Evolutionary conservation across 2,797 vertebrate genomes (phyloP), one percentile per base, ranked within the genome.

Genomic region (Rhinogobio ventralis): DNA sequence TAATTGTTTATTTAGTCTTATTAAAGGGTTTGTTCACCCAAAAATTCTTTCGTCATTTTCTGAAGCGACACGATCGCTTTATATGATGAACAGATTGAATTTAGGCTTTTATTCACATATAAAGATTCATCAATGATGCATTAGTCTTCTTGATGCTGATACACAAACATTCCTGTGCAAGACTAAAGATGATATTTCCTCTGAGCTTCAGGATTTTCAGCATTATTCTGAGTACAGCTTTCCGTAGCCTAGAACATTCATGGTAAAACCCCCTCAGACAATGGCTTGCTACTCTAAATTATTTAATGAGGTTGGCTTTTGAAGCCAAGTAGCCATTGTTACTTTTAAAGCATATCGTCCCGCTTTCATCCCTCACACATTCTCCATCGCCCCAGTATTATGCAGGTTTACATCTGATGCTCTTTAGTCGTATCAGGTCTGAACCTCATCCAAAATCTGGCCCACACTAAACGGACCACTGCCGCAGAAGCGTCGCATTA

Each of bases 241-340:
- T 64, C 14, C 10, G 5, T 53, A 36, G 10, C 74, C 73, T 68
- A 30, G 46, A 77, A 53, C 17, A 66, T n/a, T 77, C 4, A 0
- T 53, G 46, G 67, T 53, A 28, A 68, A 68, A 82, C 19, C 53
- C 71, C 73, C 45, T 67, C 79, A 81, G 84, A 81, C 72, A 72
- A 39, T 82, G 45, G 60, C 55, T 45, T 66, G 55, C 68, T 74
- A 33, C 67, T 73, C 81, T 86, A 73, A 86, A 86, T 83, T 66
- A 83, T 86, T 86, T 45, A 86, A 82, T 23, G 25, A 45, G 81
- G 46, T 66, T 83, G 49, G 68, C 74, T 86, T 74, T 53, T 74
- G 36, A 83, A 72, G 80, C 68, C 46, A 46, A 79, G 62, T 28
- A 55, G 66, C 57, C n/a, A 5, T 73, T 64, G 23, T 14, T 36